These are phyloP conservation scores for Sipha maydis DNA, from an alignment of 2,888 invertebrate genomes.

Conservation along the genomic window DNA sequence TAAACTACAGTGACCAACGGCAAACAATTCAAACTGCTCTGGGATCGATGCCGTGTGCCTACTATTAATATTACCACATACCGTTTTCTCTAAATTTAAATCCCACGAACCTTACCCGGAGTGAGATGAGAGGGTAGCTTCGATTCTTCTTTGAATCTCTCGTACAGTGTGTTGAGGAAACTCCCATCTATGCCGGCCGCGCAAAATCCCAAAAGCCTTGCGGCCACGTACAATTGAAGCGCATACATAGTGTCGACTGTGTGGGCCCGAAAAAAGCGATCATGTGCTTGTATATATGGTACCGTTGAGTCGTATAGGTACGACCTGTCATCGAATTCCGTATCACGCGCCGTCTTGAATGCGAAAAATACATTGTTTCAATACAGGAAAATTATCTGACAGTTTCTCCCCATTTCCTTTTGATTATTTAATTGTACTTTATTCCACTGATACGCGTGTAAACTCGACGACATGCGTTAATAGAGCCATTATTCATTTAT, in stretches of 20 bases:
- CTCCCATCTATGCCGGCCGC: conserved; percentile 31
- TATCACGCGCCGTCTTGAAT: background rate
- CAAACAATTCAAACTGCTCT: too few relatives aligned
- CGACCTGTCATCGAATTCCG: background rate
- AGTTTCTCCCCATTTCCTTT: conserved; percentile 38
- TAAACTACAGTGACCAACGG: too few relatives aligned
- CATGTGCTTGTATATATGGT: background rate
- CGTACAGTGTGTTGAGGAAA: conserved; percentile 8
- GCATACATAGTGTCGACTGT: background rate
- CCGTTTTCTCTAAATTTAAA: too few relatives aligned
- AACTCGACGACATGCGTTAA: conserved; percentile 42
- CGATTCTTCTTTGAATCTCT: conserved; percentile 33
- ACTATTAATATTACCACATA: too few relatives aligned
- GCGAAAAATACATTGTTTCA: conserved; percentile 4
- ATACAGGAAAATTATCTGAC: conserved; percentile 18
- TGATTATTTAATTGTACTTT: conserved; percentile 41
- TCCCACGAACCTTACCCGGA: conserved; percentile 18
- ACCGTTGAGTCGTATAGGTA: background rate
- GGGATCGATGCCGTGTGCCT: too few relatives aligned
- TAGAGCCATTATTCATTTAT: conserved; percentile 53
- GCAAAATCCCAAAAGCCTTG: conserved; percentile 6
- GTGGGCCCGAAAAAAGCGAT: background rate
- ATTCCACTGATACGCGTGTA: conserved; percentile 35
- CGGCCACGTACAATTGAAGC: background rate
- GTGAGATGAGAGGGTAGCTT: conserved; percentile 19